Conservation (phyloP, 1,140 invertebrate genomes). For the Pogonognathellus flavescens region DNA sequence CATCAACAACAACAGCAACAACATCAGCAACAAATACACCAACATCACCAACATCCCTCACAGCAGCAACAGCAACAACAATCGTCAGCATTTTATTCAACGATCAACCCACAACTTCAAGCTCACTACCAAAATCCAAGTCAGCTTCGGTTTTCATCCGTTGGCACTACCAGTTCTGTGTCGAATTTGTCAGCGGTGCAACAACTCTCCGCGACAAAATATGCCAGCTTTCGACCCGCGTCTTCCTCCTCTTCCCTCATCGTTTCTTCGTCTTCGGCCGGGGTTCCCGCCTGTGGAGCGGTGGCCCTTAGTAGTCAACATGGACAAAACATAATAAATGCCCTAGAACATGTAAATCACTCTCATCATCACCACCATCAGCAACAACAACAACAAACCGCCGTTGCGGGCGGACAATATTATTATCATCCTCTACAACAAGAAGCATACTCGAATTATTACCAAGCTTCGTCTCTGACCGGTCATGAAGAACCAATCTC, state of each 20-base stretch:
- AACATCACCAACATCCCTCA: neutral
- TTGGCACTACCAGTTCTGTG: conserved; percentile 2
- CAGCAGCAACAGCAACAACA: conserved; percentile 38
- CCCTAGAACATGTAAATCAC: neutral
- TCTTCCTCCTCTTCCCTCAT: conserved; percentile 48
- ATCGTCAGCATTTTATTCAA: conserved; percentile 39
- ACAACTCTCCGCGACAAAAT: conserved; percentile 31
- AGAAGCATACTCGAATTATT: conserved; percentile 56
- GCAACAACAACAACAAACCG: neutral
- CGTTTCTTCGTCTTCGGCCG: conserved; percentile 1
- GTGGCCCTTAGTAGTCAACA: neutral
- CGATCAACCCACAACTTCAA: conserved; percentile 38
- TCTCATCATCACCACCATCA: neutral
- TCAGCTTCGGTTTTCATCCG: conserved; percentile 33
- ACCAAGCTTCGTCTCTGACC: conserved; percentile 54
- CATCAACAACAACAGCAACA: conserved; percentile 6
- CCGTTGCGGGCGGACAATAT: neutral
- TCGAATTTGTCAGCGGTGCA: conserved; percentile 32
- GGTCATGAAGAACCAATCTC: conserved; percentile 66
- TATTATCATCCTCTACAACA: conserved; percentile 54
- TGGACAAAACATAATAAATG: neutral
- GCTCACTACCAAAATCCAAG: conserved; percentile 35
- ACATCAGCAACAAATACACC: neutral
- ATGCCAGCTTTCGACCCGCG: conserved; percentile 45
- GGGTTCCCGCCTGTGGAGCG: neutral